Evolutionary conservation across 2,113 vertebrate genomes (phyloP).

Genomic region (Hemichromis elongatus): DNA sequence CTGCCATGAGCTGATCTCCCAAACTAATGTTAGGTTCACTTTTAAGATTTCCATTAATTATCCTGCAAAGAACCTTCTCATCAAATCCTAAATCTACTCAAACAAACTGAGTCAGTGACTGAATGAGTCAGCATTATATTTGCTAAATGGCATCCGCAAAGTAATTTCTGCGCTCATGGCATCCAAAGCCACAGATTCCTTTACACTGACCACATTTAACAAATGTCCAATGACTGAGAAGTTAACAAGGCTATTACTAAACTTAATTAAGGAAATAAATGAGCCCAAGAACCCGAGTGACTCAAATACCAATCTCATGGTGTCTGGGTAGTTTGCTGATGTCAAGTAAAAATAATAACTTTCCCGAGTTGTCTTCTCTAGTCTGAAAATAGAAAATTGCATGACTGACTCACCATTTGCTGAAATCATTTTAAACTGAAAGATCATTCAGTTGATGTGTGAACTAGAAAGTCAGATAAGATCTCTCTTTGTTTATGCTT

Average conservation of each 20-base stretch:
- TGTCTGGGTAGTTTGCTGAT: constrained; percentile 15
- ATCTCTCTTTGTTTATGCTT: background rate
- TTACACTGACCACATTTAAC: background rate
- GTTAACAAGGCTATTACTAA: constrained; percentile 1
- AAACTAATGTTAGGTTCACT: background rate
- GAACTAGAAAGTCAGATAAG: background rate
- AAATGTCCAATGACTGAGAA: constrained; percentile 6
- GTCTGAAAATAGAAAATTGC: background rate
- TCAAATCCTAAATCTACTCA: background rate
- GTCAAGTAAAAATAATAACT: constrained; percentile 3
- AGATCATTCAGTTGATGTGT: background rate
- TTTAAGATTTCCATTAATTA: background rate
- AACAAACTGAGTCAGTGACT: background rate
- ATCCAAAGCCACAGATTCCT: background rate
- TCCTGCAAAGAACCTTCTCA: background rate
- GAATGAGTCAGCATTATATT: background rate
- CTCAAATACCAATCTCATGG: background rate
- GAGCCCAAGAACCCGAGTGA: constrained; percentile 6
- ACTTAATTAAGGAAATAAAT: constrained; percentile 45
- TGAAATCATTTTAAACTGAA: background rate
- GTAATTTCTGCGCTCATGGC: background rate
- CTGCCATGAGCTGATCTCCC: background rate
- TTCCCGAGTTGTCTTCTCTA: constrained; percentile 1
- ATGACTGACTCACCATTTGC: background rate
- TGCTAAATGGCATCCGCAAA: background rate